Evolutionary conservation across 2,797 vertebrate species (phyloP).

Genomic region (Heliangelus exortis): DNA sequence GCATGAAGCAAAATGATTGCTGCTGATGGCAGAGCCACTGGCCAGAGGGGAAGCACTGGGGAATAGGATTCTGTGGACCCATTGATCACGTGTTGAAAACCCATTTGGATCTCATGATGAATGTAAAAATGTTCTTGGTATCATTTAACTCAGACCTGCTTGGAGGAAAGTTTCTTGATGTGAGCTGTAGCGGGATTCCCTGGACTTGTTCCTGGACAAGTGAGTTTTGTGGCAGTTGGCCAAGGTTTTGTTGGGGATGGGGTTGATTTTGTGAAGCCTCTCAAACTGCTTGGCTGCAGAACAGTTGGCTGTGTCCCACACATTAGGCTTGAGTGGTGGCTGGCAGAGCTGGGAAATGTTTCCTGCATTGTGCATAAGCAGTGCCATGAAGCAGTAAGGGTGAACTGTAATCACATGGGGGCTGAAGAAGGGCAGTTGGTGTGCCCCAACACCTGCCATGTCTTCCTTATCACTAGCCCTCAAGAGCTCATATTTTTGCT

Average conservation of each 20-base stretch:
- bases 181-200: conserved; percentile 58
- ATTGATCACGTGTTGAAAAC: conserved; percentile 48
- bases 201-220: conserved; percentile 67
- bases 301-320: background rate
- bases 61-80: conserved; percentile 66
- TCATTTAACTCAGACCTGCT: conserved; percentile 64
- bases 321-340: background rate
- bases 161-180: conserved; percentile 62
- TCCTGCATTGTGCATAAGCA: background rate
- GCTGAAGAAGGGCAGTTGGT: background rate
- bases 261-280: background rate
- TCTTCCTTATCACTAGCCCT: background rate
- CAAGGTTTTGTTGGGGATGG: background rate
- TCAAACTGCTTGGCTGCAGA: background rate
- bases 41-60: conserved; percentile 21
- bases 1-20: conserved; percentile 17
- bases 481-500: background rate
- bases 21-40: background rate
- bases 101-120: conserved; percentile 71
- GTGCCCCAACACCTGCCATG: background rate
- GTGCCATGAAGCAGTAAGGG: background rate
- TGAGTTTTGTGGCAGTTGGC: conserved; percentile 50
- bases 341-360: background rate
- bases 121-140: conserved; percentile 67
- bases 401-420: background rate